Conservation (phyloP, 2,888 invertebrate species). For the Baccha elongata region DNA sequence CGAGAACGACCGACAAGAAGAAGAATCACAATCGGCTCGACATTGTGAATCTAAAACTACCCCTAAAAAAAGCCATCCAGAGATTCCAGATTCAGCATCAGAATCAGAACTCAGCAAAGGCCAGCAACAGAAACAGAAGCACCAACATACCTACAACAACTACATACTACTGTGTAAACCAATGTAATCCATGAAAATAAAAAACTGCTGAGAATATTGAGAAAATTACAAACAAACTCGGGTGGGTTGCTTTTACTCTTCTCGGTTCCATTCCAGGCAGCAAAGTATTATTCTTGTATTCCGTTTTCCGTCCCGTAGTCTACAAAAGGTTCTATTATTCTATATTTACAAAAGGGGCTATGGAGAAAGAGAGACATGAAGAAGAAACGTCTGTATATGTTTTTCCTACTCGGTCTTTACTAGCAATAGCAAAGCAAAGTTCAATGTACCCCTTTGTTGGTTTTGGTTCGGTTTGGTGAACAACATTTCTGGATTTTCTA, state of each 20-base stretch:
- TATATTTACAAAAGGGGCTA: conserved; percentile 49
- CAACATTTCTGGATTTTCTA: conserved; percentile 63
- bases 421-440: no score
- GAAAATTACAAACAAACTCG: conserved; percentile 26
- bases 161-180: conserved; percentile 35
- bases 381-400: conserved; percentile 35
- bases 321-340: conserved; percentile 71
- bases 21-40: conserved; percentile 61
- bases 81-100: conserved; percentile 39
- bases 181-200: conserved; percentile 49
- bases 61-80: conserved; percentile 55
- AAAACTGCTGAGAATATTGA: conserved; percentile 27
- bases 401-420: conserved; percentile 33
- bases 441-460: conserved; percentile 65
- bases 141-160: conserved; percentile 38
- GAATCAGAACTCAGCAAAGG: conserved; percentile 34
- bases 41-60: conserved; percentile 49
- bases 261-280: not conserved
- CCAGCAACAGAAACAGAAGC: conserved; percentile 28
- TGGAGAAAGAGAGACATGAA: conserved; percentile 22
- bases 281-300: conserved; percentile 1
- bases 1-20: conserved; percentile 39
- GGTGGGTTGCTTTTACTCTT: conserved; percentile 21
- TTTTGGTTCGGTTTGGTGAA: conserved; percentile 9
- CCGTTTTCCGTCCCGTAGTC: conserved; percentile 17